Evolutionary conservation across 2,113 vertebrate genomes (phyloP), one percentile per base, ranked within the genome.

Genomic region (Mormoops blainvillei): DNA sequence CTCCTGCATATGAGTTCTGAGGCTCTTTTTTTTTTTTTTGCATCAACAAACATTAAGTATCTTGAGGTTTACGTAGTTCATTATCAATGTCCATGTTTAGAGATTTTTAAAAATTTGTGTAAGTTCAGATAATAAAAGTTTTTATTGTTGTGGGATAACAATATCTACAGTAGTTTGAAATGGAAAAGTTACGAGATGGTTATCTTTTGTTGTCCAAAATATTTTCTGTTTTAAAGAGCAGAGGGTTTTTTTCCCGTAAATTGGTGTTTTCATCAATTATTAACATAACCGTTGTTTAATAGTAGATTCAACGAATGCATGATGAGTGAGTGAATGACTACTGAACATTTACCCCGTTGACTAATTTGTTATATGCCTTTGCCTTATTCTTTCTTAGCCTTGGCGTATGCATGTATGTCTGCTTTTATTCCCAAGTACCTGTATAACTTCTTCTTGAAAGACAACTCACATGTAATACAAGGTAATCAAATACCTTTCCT

Each of bases 391-490:
- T 67, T 98, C 98, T 94, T 97, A 99, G 99, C 99, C 31, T 98
- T 99, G 94, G 99, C 99, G 0, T 99, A 99, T 94, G 99, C 99
- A 5, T 99, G 99, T 92, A 99, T 99, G 99, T 99, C 99, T 96
- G 99, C 99, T 96, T 99, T 99, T 98, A 99, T 99, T 96, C 99
- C 99, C 12, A 99, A 99, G 98, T 99, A 99, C 97, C 98, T 99
- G 81, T 99, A 99, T 98, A 99, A 99, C 98, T 99, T 99, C 98
- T 99, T 99, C 97, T 98, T 99, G 94, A 99, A 99, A 98, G 99
- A 99, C 98, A 99, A 99, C 98, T 99, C 99, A 54, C 99, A 99
- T 67, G 99, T 99, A 94, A 99, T 99, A 97, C 99, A 99, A 99
- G 99, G 99, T 99, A 98, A 99, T 98, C 63, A 87, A 56, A 65